phyloP scores from a whole-genome alignment of 2,113 vertebrate species.

The Callipepla californica region DNA sequence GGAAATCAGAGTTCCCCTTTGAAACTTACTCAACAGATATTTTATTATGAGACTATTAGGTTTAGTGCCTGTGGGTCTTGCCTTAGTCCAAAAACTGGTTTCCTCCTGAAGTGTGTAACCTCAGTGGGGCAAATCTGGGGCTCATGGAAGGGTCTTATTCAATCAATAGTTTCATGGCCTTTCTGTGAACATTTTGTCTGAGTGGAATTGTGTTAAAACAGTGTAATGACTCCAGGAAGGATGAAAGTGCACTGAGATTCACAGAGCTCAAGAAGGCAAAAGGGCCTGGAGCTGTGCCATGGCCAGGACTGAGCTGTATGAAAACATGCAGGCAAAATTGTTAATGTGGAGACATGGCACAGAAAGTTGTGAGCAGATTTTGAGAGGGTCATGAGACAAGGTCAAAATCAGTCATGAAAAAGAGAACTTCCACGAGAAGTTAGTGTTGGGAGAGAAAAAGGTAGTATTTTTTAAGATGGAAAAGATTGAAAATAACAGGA shows the following conservation, averaged over 20 bases:
- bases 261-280: background rate
- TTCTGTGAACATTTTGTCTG: background rate
- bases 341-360: background rate
- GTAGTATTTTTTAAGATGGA: background rate
- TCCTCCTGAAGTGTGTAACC: background rate
- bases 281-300: background rate
- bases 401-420: background rate
- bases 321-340: background rate
- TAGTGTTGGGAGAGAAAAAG: background rate
- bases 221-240: background rate
- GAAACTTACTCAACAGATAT: background rate
- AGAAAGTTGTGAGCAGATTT: background rate
- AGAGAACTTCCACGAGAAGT: background rate
- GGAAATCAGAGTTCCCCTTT: background rate
- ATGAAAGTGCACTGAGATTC: background rate
- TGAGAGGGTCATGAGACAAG: background rate
- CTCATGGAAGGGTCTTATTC: background rate
- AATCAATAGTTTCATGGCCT: background rate
- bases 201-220: background rate
- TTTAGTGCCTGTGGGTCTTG: background rate
- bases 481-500: background rate
- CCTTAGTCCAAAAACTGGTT: background rate
- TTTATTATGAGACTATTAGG: background rate
- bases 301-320: accelerated
- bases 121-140: background rate